Conservation (phyloP, 1,140 invertebrate species). For the Sesamia nonagrioides region DNA sequence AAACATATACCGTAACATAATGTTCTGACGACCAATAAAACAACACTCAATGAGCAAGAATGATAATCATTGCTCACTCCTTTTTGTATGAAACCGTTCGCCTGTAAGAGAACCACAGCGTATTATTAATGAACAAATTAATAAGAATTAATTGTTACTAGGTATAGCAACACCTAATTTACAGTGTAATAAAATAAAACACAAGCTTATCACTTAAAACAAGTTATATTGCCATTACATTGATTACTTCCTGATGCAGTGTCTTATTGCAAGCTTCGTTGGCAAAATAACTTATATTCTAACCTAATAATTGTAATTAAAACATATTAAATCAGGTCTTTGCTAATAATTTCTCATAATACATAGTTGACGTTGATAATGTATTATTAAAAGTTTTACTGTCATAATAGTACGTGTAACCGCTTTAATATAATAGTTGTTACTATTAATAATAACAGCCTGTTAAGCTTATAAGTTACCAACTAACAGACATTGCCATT, state of each 20-base stretch:
- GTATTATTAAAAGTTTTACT: not conserved
- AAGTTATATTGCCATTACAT: not conserved
- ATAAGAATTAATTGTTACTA: not conserved
- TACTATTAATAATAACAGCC: constrained; percentile 26
- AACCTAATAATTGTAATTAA: not conserved
- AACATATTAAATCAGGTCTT: not conserved
- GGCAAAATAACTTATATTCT: not conserved
- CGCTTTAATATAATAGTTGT: constrained; percentile 3
- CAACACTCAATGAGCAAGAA: not conserved
- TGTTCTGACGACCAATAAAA: not conserved
- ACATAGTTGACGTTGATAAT: constrained; percentile 4
- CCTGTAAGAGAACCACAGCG: not conserved
- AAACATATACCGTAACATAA: too few relatives aligned
- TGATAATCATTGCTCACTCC: not conserved
- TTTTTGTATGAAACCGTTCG: not conserved
- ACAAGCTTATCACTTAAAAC: not conserved
- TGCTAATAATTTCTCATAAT: not conserved
- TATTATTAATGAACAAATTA: not conserved
- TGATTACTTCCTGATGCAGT: too few relatives aligned
- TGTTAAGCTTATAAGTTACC: constrained; percentile 11
- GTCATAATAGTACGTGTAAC: constrained; percentile 21
- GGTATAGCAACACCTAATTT: not conserved
- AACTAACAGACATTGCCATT: not conserved
- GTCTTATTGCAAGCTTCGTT: not conserved
- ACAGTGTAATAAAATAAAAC: not conserved